Evolutionary conservation across 2,113 vertebrate genomes (phyloP).

Genomic region (Mormoops blainvillei): DNA sequence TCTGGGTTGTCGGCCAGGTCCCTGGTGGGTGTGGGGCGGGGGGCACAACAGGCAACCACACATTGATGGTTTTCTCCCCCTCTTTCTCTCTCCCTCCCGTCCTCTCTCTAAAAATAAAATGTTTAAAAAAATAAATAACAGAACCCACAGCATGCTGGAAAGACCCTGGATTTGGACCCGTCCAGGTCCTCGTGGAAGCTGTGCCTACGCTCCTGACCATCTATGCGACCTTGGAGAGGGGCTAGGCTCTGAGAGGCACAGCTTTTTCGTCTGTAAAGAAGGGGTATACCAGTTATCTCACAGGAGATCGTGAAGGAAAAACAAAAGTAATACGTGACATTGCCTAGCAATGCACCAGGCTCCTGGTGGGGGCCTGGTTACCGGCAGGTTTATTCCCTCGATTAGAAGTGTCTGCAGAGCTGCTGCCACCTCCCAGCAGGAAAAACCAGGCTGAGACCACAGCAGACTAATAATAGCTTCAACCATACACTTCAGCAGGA

Average conservation of each 20-base stretch:
- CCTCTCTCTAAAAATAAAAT: no score
- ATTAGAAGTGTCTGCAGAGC: not conserved
- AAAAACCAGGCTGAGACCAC: not conserved
- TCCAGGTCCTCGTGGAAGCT: not conserved
- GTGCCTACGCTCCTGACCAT: not conserved
- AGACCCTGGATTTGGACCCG: not conserved
- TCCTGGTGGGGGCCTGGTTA: not conserved
- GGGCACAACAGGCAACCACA: no score
- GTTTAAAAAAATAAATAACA: accelerated
- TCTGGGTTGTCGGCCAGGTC: no score
- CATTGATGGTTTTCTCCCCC: no score
- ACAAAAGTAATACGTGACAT: accelerated
- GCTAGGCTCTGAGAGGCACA: not conserved
- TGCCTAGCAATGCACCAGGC: not conserved
- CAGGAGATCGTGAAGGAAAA: not conserved
- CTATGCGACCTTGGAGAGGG: not conserved
- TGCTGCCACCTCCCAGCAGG: not conserved
- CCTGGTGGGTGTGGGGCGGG: no score
- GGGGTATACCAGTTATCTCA: not conserved
- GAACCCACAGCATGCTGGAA: not conserved
- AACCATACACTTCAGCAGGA: not conserved
- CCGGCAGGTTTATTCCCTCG: not conserved
- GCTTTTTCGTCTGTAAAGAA: not conserved
- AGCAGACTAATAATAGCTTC: not conserved
- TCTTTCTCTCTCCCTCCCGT: no score